Evolutionary conservation across 2,113 vertebrate genomes (phyloP).

Genomic region (Panurus biarmicus): DNA sequence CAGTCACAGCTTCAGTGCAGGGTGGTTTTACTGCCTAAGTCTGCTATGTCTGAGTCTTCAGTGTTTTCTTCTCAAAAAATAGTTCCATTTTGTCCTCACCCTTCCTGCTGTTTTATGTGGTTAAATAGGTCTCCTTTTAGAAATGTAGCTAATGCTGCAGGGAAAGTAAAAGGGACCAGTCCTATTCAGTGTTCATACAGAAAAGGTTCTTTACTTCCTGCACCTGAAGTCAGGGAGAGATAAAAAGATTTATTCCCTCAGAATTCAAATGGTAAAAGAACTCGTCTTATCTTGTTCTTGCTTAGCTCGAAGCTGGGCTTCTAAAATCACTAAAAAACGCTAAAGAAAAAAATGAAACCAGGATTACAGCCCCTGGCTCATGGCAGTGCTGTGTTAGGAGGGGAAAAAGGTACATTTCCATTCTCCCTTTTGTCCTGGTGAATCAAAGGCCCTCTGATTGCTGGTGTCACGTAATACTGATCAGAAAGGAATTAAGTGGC

Average conservation of each 20-base stretch:
- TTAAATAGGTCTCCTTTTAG: background rate
- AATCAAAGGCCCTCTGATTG: conserved; percentile 51
- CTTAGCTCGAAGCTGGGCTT: conserved; percentile 25
- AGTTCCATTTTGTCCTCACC: background rate
- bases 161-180: background rate
- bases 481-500: conserved; percentile 66
- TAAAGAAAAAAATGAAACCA: conserved; percentile 32
- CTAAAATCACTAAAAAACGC: background rate
- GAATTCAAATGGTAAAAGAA: conserved; percentile 28
- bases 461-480: conserved; percentile 23
- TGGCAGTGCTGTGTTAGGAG: background rate
- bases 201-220: background rate
- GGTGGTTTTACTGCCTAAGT: background rate
- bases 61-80: background rate
- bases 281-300: conserved; percentile 26
- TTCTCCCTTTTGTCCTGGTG: conserved; percentile 39
- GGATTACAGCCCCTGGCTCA: conserved; percentile 8
- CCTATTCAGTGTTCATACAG: background rate
- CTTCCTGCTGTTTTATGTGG: background rate
- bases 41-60: background rate
- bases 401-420: background rate
- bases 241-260: conserved; percentile 33
- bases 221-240: background rate
- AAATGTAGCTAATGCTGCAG: background rate
- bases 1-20: background rate